phyloP scores from a whole-genome alignment of 1,140 invertebrate species.

The Chironomus striatipennis region DNA sequence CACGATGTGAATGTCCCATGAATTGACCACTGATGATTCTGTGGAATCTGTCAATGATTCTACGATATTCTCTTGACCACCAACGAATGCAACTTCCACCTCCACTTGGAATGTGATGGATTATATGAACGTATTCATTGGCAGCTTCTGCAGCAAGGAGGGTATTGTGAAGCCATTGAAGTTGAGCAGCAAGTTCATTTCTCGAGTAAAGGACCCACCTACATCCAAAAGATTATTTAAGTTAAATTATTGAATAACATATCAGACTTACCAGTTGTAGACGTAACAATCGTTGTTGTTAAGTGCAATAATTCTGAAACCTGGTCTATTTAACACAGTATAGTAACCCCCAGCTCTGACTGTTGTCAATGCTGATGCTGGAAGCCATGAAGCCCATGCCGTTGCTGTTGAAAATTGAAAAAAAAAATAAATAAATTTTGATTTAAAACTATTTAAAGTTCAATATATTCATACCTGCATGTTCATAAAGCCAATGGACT shows the following conservation, averaged over 20 bases:
- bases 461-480: slow-evolving; percentile 27
- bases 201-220: slow-evolving; percentile 52
- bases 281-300: slow-evolving; percentile 41
- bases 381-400: slow-evolving; percentile 58
- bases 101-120: slow-evolving; percentile 74
- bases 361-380: slow-evolving; percentile 49
- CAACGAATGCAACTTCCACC: slow-evolving; percentile 55
- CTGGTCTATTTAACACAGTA: slow-evolving; percentile 49
- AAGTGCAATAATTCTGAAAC: slow-evolving; percentile 61
- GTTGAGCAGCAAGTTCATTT: slow-evolving; percentile 54
- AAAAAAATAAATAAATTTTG: no score
- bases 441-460: no score
- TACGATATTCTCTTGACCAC: slow-evolving; percentile 56
- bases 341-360: slow-evolving; percentile 61
- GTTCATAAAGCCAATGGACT: slow-evolving; percentile 55
- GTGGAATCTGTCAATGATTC: slow-evolving; percentile 52
- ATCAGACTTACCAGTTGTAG: slow-evolving; percentile 25
- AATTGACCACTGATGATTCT: slow-evolving; percentile 66
- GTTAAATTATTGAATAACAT: not conserved
- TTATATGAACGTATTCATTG: slow-evolving; percentile 68
- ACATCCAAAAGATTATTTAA: not conserved
- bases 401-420: slow-evolving; percentile 39
- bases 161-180: slow-evolving; percentile 65
- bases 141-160: slow-evolving; percentile 59
- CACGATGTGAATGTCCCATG: slow-evolving; percentile 73